phyloP scores from a whole-genome alignment of 2,888 invertebrate species.

The Caenorhabditis sp. region DNA sequence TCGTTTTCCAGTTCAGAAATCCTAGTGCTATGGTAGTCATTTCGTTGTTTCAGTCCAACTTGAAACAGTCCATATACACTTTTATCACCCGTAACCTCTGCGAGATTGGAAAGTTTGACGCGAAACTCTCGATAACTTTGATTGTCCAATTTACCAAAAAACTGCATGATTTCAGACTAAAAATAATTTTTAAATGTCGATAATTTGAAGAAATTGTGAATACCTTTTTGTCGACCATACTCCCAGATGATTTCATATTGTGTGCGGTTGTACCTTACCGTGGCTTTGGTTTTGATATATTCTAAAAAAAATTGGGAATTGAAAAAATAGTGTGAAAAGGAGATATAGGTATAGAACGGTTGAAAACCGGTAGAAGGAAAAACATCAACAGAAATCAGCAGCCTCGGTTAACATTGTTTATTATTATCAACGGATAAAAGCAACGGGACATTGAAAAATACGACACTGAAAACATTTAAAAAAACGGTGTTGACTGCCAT shows the following conservation, averaged over 20 bases:
- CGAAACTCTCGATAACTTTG: constrained; percentile 10
- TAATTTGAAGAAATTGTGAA: too few relatives aligned
- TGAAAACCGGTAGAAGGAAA: not conserved
- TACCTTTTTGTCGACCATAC: not conserved
- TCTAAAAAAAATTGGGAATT: too few relatives aligned
- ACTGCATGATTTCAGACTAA: not conserved
- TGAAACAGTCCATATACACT: not conserved
- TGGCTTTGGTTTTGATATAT: not conserved
- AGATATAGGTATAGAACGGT: not conserved
- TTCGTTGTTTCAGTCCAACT: not conserved
- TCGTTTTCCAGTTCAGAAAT: not conserved
- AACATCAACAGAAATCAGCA: not conserved
- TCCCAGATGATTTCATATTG: not conserved
- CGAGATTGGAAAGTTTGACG: not conserved
- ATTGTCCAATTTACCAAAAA: constrained; percentile 3
- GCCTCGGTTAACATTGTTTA: not conserved
- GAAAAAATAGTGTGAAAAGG: not conserved
- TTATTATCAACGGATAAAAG: not conserved
- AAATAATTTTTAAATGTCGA: not conserved
- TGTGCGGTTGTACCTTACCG: not conserved
- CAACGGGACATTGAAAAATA: not conserved
- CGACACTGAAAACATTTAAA: not conserved
- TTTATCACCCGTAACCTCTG: not conserved
- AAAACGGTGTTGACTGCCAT: too few relatives aligned
- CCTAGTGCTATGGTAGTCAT: not conserved